Conservation (phyloP, 1,140 invertebrate species). For the Neodiprion pinetum region DNA sequence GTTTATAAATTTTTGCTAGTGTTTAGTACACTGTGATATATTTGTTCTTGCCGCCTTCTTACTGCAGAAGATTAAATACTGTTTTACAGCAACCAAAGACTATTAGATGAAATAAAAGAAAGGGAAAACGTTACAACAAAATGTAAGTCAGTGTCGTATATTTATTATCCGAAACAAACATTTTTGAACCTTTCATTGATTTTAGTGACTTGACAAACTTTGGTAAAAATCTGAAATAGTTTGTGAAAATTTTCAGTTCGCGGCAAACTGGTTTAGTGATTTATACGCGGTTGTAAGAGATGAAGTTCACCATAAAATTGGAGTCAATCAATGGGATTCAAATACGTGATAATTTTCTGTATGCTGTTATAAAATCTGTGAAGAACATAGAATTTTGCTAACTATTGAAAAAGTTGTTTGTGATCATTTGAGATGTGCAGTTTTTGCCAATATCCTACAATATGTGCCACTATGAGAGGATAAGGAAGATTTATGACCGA, state of each 20-base stretch:
- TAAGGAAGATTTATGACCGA: neutral
- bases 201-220: too few species aligned
- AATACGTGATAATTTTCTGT: neutral
- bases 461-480: neutral
- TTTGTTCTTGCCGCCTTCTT: neutral
- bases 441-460: neutral
- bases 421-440: too few species aligned
- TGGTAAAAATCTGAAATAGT: neutral
- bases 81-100: neutral
- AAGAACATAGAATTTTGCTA: too few species aligned
- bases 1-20: neutral
- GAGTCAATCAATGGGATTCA: neutral
- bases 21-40: constrained; percentile 1
- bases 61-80: neutral
- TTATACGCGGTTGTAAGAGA: neutral
- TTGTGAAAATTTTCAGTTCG: neutral
- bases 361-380: neutral
- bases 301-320: neutral
- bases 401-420: too few species aligned
- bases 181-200: neutral
- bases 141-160: neutral
- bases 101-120: neutral
- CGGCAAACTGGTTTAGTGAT: neutral
- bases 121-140: neutral
- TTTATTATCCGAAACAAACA: neutral